Percentiles rank a stretch among this genome's conserved stretches.
Conservation (phyloP, 2,113 vertebrate genomes). For the Motacilla tschutschensis region DNA sequence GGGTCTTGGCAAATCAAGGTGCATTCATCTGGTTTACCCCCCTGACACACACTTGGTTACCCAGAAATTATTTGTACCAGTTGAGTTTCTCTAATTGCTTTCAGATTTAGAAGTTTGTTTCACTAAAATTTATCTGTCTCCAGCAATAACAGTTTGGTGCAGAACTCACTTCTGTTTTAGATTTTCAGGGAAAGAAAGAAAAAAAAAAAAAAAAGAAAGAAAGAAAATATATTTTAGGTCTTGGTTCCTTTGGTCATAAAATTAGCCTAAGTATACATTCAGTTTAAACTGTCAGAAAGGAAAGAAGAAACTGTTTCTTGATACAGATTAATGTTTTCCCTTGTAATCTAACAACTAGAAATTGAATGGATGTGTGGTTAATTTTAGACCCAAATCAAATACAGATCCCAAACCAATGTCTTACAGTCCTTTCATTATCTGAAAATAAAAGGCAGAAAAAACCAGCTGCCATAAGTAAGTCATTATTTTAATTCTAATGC, state of each 20-base stretch:
- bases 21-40: background rate
- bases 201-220: slow-evolving; percentile 34
- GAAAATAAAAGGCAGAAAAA: slow-evolving; percentile 36
- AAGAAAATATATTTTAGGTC: slow-evolving; percentile 2
- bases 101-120: slow-evolving; percentile 23
- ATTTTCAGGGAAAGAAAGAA: slow-evolving; percentile 27
- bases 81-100: slow-evolving; percentile 30
- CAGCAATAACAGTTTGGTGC: slow-evolving; percentile 19
- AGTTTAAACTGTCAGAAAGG: slow-evolving; percentile 29
- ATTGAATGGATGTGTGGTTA: slow-evolving; percentile 9
- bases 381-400: slow-evolving; percentile 33
- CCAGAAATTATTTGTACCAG: slow-evolving; percentile 40
- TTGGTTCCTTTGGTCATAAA: slow-evolving; percentile 48
- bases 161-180: slow-evolving; percentile 39
- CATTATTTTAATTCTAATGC: slow-evolving; percentile 55
- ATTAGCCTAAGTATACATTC: slow-evolving; percentile 50
- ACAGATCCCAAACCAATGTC: background rate
- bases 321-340: slow-evolving; percentile 23
- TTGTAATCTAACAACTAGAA: slow-evolving; percentile 45
- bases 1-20: background rate
- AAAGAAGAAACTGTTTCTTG: slow-evolving; percentile 25
- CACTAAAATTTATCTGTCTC: slow-evolving; percentile 17
- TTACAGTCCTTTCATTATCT: slow-evolving; percentile 29
- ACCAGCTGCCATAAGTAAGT: background rate
- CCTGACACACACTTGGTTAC: background rate